Evolutionary conservation across 1,140 invertebrate species (phyloP), one percentile per base, ranked within the genome.

Genomic region (Gryllus bimaculatus): DNA sequence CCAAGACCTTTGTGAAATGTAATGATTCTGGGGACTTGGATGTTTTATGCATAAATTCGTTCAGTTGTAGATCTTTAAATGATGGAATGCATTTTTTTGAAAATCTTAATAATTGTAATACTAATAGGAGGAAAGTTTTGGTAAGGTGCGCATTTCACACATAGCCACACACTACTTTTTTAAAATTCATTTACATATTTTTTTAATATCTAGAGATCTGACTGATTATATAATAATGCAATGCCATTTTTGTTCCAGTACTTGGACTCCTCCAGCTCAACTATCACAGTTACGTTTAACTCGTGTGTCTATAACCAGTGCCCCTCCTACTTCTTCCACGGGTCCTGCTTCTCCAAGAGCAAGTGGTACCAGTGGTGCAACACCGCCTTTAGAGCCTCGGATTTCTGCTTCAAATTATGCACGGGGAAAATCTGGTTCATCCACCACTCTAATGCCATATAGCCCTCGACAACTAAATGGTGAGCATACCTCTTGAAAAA

Each of bases 371-470:
- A 26, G 73, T 13, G 75, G 49, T 47, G 48, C 73, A n/a, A 81
- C 83, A 74, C 82, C 84, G 75, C 84, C 83, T 77, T 82, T 83
- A 82, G 83, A 84, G 2, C 85, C 84, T 77, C 85, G 83, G 12
- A 81, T 84, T 48, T 80, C 82, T 12, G 80, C 82, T 47, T 85
- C 86, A 84, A 83, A 83, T 83, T 82, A 83, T 81, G 84, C 83
- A 8, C 85, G 87, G 84, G 81, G 78, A 26, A 78, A 75, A 10
- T n/a, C 54, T 21, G 26, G 26, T 39, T 54, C 78, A 20, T 74
- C 77, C 8, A 18, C 77, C 7, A 21, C 13, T 20, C 21, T 20
- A 48, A 21, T 47, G 47, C 75, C 20, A 20, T 48, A 18, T 21
- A 76, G 21, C 21, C 78, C 8, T 49, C 76, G 15, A 48, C 79